Percentiles rank a stretch among this genome's conserved stretches.
phyloP scores from a whole-genome alignment of 2,797 vertebrate genomes.

The Amblyraja radiata region DNA sequence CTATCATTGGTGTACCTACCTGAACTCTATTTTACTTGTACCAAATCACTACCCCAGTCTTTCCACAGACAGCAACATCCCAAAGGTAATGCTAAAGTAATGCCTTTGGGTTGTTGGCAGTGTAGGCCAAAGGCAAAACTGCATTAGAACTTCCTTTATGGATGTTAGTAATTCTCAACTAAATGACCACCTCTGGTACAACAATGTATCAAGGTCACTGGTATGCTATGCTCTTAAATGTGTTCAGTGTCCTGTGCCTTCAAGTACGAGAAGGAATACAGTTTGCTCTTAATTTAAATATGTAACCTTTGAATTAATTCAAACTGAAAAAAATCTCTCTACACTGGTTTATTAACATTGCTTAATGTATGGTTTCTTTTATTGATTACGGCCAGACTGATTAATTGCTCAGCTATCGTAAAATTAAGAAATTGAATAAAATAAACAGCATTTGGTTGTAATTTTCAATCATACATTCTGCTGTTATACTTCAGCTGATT shows the following conservation, averaged over 20 bases:
- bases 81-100: no score
- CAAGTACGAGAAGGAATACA: not conserved
- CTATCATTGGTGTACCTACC: no score
- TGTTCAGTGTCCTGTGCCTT: not conserved
- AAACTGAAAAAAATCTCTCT: not conserved
- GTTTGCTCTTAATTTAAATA: not conserved
- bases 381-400: not conserved
- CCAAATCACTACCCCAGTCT: no score
- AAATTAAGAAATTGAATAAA: not conserved
- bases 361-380: not conserved
- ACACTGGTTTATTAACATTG: not conserved
- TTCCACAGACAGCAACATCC: no score
- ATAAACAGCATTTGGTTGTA: not conserved
- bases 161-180: no score
- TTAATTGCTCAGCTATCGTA: not conserved
- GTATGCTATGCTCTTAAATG: no score
- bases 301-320: not conserved
- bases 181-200: no score
- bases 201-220: no score
- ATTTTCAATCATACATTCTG: slow-evolving; percentile 19
- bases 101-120: no score
- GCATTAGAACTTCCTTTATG: no score
- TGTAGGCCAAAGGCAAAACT: no score
- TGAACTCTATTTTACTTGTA: no score
- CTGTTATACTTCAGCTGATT: not conserved